A percentile compares a stretch with the other conserved stretches of the same genome.
phyloP scores from a whole-genome alignment of 2,888 invertebrate species.

The Vanessa cardui region DNA sequence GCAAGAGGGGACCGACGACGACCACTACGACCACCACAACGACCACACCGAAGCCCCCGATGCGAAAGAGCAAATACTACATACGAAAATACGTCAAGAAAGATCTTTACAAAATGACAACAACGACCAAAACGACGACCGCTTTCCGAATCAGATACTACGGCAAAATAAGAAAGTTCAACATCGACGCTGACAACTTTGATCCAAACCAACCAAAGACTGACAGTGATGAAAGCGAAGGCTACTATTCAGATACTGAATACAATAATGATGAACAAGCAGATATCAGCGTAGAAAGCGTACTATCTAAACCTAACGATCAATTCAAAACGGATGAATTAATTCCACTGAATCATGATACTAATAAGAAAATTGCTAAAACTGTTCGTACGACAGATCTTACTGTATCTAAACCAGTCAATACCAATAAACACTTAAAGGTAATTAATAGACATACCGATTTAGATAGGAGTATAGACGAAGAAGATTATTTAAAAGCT shows the following conservation, averaged over 20 bases:
- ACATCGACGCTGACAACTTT: neutral
- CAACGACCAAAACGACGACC: conserved; percentile 33
- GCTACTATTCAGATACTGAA: conserved; percentile 20
- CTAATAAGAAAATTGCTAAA: neutral
- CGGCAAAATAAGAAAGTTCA: conserved; percentile 36
- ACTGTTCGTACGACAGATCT: neutral
- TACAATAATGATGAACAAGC: neutral
- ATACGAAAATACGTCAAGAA: conserved; percentile 36
- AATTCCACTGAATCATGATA: neutral
- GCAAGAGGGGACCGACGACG: conserved; percentile 30
- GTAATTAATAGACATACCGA: neutral
- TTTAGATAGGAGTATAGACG: conserved; percentile 23
- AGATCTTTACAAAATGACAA: conserved; percentile 35
- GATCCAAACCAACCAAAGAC: neutral
- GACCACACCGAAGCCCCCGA: conserved; percentile 29
- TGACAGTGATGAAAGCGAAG: conserved; percentile 11
- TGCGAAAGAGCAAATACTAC: conserved; percentile 41
- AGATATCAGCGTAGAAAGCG: neutral
- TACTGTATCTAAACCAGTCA: neutral
- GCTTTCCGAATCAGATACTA: conserved; percentile 32
- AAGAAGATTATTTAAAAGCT: conserved; percentile 40
- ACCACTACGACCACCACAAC: conserved; percentile 28
- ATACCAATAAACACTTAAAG: neutral
- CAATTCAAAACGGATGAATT: neutral
- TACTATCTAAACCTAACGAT: neutral